phyloP scores from a whole-genome alignment of 1,140 invertebrate species.

The Lordiphosa stackelbergi region DNA sequence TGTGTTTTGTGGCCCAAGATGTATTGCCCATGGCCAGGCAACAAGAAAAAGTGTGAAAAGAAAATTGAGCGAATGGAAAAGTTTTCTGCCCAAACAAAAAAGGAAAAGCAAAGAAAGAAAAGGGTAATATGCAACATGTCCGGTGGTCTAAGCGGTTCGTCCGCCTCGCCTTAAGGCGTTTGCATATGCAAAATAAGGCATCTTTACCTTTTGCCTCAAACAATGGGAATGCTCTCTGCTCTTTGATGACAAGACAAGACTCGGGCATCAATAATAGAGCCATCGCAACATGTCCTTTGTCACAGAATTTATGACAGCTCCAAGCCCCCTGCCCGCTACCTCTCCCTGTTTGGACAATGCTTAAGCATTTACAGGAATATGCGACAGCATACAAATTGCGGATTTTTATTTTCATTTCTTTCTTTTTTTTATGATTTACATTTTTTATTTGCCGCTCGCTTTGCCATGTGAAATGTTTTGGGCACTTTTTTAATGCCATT shows the following conservation, averaged over 20 bases:
- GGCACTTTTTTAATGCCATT: constrained; percentile 51
- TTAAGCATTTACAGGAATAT: constrained; percentile 57
- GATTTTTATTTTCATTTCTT: constrained; percentile 71
- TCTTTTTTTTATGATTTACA: constrained; percentile 65
- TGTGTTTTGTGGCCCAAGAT: constrained; percentile 73
- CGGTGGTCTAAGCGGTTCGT: constrained; percentile 35
- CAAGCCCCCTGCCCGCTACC: not conserved
- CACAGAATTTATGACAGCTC: constrained; percentile 64
- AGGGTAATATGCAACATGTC: constrained; percentile 54
- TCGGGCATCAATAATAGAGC: constrained; percentile 64
- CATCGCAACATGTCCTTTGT: constrained; percentile 57
- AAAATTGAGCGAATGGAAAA: constrained; percentile 52
- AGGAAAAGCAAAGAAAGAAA: constrained; percentile 11
- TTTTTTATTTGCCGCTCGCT: constrained; percentile 53
- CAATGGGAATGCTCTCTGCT: constrained; percentile 42
- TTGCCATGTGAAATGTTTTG: constrained; percentile 56
- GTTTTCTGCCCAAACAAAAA: not conserved
- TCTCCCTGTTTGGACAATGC: constrained; percentile 40
- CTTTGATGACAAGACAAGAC: constrained; percentile 61
- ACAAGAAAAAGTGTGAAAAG: constrained; percentile 60
- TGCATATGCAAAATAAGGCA: constrained; percentile 69
- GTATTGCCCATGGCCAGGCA: constrained; percentile 66
- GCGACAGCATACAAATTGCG: constrained; percentile 73
- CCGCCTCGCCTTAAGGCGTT: constrained; percentile 32
- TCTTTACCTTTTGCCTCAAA: constrained; percentile 65